A percentile compares a stretch with the other conserved stretches of the same genome.
phyloP scores from a whole-genome alignment of 1,140 invertebrate genomes.

The Apocrypta bakeri region DNA sequence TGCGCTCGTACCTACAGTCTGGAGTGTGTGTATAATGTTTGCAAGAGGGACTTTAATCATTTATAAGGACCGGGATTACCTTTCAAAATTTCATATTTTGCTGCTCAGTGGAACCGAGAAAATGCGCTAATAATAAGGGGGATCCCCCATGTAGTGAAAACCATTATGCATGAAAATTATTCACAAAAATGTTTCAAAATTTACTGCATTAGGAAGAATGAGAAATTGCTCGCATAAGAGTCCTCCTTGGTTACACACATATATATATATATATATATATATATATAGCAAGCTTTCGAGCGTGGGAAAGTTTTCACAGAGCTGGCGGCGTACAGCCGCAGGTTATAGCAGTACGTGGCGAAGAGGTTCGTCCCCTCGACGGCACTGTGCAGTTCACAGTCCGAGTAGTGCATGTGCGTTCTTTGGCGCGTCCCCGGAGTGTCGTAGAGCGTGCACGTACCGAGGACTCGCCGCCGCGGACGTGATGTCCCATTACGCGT shows the following conservation, averaged over 20 bases:
- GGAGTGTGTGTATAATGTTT: not conserved
- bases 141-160: too few relatives aligned
- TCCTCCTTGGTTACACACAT: too few relatives aligned
- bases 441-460: slow-evolving; percentile 14
- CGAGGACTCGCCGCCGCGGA: not conserved
- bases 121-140: too few relatives aligned
- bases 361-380: not conserved
- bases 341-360: not conserved
- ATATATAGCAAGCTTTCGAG: not conserved
- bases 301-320: not conserved
- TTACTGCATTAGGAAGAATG: not conserved
- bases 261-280: too few relatives aligned
- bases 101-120: too few relatives aligned
- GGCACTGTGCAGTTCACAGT: not conserved
- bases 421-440: slow-evolving; percentile 21
- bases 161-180: too few relatives aligned
- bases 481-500: slow-evolving; percentile 29
- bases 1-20: not conserved
- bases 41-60: not conserved
- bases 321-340: not conserved
- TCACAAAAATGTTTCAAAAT: not conserved
- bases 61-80: not conserved
- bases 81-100: not conserved
- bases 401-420: not conserved
- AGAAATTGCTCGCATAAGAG: too few relatives aligned